Evolutionary conservation across 1,140 invertebrate genomes (phyloP).

Genomic region (Branchinecta lynchi): DNA sequence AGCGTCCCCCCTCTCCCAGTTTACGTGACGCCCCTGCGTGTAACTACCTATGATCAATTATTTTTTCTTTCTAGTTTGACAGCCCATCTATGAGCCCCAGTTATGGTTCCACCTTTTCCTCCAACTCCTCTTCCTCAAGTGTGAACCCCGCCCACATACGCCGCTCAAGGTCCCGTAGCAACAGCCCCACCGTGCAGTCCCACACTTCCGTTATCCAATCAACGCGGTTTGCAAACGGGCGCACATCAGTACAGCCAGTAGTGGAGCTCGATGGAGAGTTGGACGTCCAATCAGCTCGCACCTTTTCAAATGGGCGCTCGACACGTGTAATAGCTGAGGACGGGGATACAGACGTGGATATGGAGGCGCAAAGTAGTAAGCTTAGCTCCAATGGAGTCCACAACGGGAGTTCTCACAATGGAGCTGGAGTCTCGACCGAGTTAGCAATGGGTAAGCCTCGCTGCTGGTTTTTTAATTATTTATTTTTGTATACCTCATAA

Average conservation of each 20-base stretch:
- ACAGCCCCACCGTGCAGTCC: conserved; percentile 33
- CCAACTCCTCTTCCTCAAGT: background rate
- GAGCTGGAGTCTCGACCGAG: conserved; percentile 10
- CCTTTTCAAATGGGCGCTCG: conserved; percentile 11
- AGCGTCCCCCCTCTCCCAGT: too few species aligned
- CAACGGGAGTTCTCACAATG: conserved; percentile 22
- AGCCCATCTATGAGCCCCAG: background rate
- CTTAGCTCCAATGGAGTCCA: conserved; percentile 20
- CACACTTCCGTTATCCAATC: conserved; percentile 58
- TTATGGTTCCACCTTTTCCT: background rate
- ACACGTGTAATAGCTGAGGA: background rate
- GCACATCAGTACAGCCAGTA: background rate
- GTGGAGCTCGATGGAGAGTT: background rate
- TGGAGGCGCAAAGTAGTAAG: conserved; percentile 33
- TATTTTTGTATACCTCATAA: too few species aligned
- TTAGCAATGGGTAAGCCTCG: too few species aligned
- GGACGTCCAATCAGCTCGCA: conserved; percentile 42
- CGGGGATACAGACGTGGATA: conserved; percentile 34
- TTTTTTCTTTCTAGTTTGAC: background rate
- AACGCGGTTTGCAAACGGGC: conserved; percentile 29
- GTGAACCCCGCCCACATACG: background rate
- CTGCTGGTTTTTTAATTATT: too few species aligned
- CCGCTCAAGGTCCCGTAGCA: conserved; percentile 26
- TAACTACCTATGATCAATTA: background rate
- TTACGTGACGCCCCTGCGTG: too few species aligned